Conservation (phyloP, 92 coral and sea anemone species). For the Parazoanthus darwini region DNA sequence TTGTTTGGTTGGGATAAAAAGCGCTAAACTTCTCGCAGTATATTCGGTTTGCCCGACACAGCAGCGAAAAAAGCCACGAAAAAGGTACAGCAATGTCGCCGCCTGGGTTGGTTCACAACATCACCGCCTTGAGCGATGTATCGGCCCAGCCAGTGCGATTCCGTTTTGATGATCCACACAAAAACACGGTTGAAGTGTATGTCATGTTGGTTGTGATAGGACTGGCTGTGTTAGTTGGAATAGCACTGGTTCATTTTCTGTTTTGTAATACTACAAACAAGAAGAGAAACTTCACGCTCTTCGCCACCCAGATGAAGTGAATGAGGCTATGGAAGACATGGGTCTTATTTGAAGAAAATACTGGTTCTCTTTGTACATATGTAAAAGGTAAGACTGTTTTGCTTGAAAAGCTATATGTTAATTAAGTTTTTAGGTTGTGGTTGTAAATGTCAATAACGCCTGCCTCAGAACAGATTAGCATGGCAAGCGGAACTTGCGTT, state of each 20-base stretch:
- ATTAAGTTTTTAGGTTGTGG: neutral
- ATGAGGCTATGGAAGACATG: constrained; percentile 1
- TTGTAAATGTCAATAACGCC: neutral
- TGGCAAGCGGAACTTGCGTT: neutral
- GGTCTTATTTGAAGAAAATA: neutral
- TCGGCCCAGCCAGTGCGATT: neutral
- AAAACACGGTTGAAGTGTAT: neutral
- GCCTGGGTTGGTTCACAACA: neutral
- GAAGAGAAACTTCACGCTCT: constrained; percentile 9
- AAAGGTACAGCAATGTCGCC: neutral
- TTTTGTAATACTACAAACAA: constrained; percentile 11
- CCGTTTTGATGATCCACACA: neutral
- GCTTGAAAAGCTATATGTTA: neutral
- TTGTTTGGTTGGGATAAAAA: neutral
- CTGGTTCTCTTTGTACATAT: neutral
- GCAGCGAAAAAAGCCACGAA: neutral
- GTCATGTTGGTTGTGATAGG: neutral
- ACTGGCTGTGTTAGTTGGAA: neutral
- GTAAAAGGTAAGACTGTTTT: neutral
- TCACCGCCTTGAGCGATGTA: neutral
- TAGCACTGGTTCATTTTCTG: neutral
- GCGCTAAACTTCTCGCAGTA: neutral
- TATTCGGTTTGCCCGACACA: neutral
- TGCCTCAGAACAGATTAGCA: neutral
- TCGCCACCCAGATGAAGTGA: neutral